Evolutionary conservation across 1,140 invertebrate genomes (phyloP), one percentile per base, ranked within the genome.

Genomic region (Solenopsis fugax): DNA sequence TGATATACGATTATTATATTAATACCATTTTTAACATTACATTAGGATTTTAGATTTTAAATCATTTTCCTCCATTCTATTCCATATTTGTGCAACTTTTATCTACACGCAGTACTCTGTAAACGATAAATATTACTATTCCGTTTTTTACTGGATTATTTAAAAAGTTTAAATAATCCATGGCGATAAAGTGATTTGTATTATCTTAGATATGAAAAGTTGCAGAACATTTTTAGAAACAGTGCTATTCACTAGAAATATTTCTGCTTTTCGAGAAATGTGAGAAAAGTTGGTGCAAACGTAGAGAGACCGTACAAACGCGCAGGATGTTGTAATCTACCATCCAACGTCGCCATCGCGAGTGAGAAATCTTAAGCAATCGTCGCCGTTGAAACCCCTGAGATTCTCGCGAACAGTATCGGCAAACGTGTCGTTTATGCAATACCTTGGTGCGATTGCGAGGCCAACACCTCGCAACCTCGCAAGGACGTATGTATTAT

Each of bases 401-500:
- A 85, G 69, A 86, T 24, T 45, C 62, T 34, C 50, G 48, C 29
- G 56, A 85, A 89, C 84, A 13, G 64, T 50, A 67, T 69, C 72
- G 54, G 71, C 50, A 50, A 81, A 45, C 62, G 58, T 75, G 73
- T 76, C 85, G 75, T 56, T 80, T 85, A 56, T 62, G 89, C 78
- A 91, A 91, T 45, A 9, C 34, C 48, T 52, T 62, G 60, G 56
- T 84, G 76, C 76, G 77, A 24, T 3, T 56, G 34, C 71, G 88
- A 86, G 87, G 72, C 77, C n/a, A n/a, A n/a, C n/a, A n/a, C n/a
- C n/a, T n/a, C n/a, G n/a, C 85, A 76, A 80, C 67, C 90, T 88
- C 78, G 77, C 89, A 90, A 90, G 87, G 87, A 87, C 71, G 52
- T 78, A 86, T n/a, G n/a, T n/a, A n/a, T n/a, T n/a, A n/a, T n/a